phyloP scores from a whole-genome alignment of 1,140 invertebrate species.

The Ceratoteleas bidentatus region DNA sequence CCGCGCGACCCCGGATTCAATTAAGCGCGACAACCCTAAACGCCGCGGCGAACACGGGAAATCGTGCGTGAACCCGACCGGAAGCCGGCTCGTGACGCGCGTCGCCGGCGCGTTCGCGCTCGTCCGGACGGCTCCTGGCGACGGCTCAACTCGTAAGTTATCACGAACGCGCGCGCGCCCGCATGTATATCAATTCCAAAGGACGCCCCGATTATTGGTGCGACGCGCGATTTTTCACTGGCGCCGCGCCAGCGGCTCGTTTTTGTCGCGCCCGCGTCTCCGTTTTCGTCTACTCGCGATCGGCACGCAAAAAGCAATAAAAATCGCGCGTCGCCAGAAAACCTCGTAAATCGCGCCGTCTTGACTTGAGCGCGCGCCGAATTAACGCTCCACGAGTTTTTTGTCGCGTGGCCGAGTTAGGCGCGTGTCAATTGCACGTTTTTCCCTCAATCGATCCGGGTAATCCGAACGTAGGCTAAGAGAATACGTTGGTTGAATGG shows the following conservation, averaged over 20 bases:
- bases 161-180: slow-evolving; percentile 19
- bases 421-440: no score
- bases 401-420: no score
- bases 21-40: slow-evolving; percentile 36
- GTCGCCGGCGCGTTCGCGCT: slow-evolving; percentile 58
- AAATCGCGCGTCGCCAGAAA: slow-evolving; percentile 18
- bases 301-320: slow-evolving; percentile 9
- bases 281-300: no score
- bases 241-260: slow-evolving; percentile 36
- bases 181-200: slow-evolving; percentile 76
- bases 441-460: no score
- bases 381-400: no score
- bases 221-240: slow-evolving; percentile 69
- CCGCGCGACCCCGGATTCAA: slow-evolving; percentile 34
- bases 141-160: slow-evolving; percentile 74
- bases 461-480: no score
- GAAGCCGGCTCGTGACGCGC: slow-evolving; percentile 7
- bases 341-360: no score
- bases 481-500: no score
- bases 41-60: slow-evolving; percentile 18
- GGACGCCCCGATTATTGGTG: slow-evolving; percentile 76
- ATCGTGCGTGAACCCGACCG: slow-evolving; percentile 42
- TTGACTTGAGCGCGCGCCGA: no score
- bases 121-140: slow-evolving; percentile 70
- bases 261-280: slow-evolving; percentile 18